Evolutionary conservation across 2,888 invertebrate species (phyloP).

Genomic region (Luperina nickerlii): DNA sequence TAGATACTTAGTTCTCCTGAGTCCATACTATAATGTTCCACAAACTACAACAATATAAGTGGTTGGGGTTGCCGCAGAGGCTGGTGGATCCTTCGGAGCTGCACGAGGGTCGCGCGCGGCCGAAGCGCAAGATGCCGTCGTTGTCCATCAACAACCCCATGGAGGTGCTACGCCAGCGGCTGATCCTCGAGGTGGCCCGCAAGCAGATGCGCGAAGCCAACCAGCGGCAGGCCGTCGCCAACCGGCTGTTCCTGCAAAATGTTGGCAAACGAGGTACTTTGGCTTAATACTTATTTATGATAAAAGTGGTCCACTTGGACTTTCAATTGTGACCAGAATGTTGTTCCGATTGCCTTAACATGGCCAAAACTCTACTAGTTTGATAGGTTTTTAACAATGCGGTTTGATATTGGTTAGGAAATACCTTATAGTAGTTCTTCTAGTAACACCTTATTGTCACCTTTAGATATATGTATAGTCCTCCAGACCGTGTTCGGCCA

Average conservation of each 20-base stretch:
- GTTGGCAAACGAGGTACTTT: slow-evolving; percentile 93
- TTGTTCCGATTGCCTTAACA: neutral
- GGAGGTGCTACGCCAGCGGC: slow-evolving; percentile 95
- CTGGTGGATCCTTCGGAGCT: slow-evolving; percentile 69
- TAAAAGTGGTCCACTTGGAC: neutral
- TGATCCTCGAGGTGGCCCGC: slow-evolving; percentile 95
- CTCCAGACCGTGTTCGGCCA: no score
- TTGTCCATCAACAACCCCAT: slow-evolving; percentile 96
- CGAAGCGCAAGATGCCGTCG: slow-evolving; percentile 92
- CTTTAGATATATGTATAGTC: no score
- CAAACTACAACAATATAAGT: slow-evolving; percentile 46
- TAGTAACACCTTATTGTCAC: no score
- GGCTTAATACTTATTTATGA: neutral
- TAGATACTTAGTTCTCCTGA: neutral
- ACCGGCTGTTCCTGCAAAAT: slow-evolving; percentile 93
- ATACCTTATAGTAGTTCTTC: neutral
- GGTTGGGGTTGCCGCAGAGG: slow-evolving; percentile 73
- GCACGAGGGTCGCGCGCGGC: slow-evolving; percentile 82
- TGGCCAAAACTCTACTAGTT: neutral
- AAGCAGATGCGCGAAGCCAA: slow-evolving; percentile 94
- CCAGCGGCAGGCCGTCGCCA: slow-evolving; percentile 92
- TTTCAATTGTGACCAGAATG: neutral
- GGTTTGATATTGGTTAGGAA: neutral
- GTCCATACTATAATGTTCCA: slow-evolving; percentile 4
- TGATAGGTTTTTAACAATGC: neutral